Base-by-base conservation (phyloP, 2,888 invertebrate genomes). In the Achlya flavicornis region DNA sequence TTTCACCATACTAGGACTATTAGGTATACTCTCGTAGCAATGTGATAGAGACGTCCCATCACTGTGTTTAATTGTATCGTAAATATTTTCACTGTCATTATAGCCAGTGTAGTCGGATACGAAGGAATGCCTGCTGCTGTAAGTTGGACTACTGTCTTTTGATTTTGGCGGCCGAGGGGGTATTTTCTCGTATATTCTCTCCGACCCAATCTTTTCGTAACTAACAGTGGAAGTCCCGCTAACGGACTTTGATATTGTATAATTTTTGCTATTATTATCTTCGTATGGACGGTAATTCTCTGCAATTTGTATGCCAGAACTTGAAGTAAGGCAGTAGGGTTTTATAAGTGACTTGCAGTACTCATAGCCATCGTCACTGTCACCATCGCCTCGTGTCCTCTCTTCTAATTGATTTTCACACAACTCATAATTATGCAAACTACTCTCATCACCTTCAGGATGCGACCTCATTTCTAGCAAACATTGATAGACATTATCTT, bases 21-120 rank as follows among this genome's bases (percentile, higher is more conserved):
- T 94, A 0, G 94, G 94, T 72, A 94, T 94, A 58, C 95, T 95
- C 76, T 96, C 95, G 79, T 96, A 95, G 71, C 95, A 94, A 77
- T 95, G 94, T 0, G 95, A 95, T 26, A 94, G 78, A 0, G 94
- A 94, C 1, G 81, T 82, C 0, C 85, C 91, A 63, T 95, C 95
- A 1, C 86, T 84, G 58, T 94, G 94, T 75, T 95, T 95, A 66
- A 95, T 95, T 0, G 95, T 95, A 68, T 95, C 95, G 73, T 95
- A 95, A 69, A 95, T 95, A 73, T 95, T 95, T 70, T 95, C 95
- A 26, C 88, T 92, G 46, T 93, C 93, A 69, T 91, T 93, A 73
- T 93, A 93, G 1, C 84, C 85, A 0, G 85, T 86, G 70, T 91
- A 92, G 65, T 93, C 93, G 0, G 91, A 91, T 46, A 87, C 83